Conservation (phyloP, 1,140 invertebrate genomes). For the Latrodectus geometricus region DNA sequence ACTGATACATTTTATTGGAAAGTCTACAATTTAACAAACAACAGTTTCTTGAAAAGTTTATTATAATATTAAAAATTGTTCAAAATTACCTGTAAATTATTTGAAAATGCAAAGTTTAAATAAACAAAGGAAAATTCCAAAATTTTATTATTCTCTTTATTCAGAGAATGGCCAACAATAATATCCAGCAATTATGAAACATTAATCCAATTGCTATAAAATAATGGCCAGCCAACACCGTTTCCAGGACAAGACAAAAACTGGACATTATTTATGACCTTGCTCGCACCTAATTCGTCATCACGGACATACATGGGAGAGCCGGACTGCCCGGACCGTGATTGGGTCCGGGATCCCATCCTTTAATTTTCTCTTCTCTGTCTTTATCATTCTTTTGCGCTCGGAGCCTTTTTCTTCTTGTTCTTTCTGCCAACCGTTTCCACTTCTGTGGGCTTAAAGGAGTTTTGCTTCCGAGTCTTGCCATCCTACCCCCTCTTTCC, state of each 20-base stretch:
- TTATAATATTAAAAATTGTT: neutral
- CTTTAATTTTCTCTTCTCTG: slow-evolving; percentile 56
- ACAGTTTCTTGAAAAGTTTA: neutral
- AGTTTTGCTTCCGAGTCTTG: slow-evolving; percentile 56
- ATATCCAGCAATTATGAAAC: neutral
- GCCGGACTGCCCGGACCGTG: slow-evolving; percentile 49
- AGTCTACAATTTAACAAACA: neutral
- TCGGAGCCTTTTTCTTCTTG: slow-evolving; percentile 12
- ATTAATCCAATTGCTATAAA: slow-evolving; percentile 28
- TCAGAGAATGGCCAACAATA: neutral
- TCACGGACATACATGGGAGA: slow-evolving; percentile 57
- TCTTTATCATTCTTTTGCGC: slow-evolving; percentile 58
- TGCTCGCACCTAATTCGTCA: slow-evolving; percentile 59
- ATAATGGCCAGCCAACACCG: slow-evolving; percentile 43
- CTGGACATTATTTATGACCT: slow-evolving; percentile 59
- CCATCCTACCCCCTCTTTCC: neutral
- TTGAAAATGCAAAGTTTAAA: neutral
- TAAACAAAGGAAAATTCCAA: too few species aligned
- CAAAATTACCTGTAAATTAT: neutral
- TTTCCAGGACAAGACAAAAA: slow-evolving; percentile 57
- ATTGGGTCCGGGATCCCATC: slow-evolving; percentile 50
- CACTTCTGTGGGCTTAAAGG: slow-evolving; percentile 61
- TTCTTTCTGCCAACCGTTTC: slow-evolving; percentile 27
- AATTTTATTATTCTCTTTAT: too few species aligned
- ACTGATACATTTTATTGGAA: too few species aligned